Evolutionary conservation across 2,888 invertebrate species (phyloP), one percentile per base, ranked within the genome.

Genomic region (Drosophila lutescens): DNA sequence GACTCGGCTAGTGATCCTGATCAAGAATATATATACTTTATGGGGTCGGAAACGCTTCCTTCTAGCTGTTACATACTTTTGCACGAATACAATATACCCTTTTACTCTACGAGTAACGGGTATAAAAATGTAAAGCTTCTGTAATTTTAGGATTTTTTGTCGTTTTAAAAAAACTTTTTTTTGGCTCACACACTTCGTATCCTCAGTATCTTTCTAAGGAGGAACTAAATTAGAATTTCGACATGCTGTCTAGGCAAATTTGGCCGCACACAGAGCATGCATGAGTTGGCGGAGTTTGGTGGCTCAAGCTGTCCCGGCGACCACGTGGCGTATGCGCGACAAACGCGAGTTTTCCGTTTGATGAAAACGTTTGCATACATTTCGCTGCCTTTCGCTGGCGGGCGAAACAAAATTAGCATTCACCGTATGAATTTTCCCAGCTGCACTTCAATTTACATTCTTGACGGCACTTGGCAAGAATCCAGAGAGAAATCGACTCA

Each of bases 151-250:
- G 0, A 26, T 26, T 1, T 23, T 6, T 23, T 20, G 12, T 13
- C 2, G 6, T 23, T 43, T 23, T 23, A 5, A 5, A 9, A 4
- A 10, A 10, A 17, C 10, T 41, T 15, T 13, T 23, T 15, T 46
- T 3, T 13, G 17, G 6, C 5, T 23, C 8, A 10, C 34, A 9
- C 10, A 23, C 9, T 46, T 46, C 0, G 4, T 2, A 20, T 20
- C 6, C 15, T 4, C 20, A 15, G 15, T 7, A 32, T 66, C 67
- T 55, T 26, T 77, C 41, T 51, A 66, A 50, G 1, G 2, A 73
- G 55, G 38, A 78, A 78, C 62, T 73, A 74, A 81, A 87, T 80
- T 80, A 71, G 71, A 79, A 78, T 85, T 81, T 87, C 67, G 58
- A 76, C 65, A 50, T 84, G 72, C 68, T 62, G 59, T 54, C 54